Percentiles rank a stretch among this genome's conserved stretches.
Conservation (phyloP, 2,113 vertebrate genomes). For the Platysternon megacephalum region DNA sequence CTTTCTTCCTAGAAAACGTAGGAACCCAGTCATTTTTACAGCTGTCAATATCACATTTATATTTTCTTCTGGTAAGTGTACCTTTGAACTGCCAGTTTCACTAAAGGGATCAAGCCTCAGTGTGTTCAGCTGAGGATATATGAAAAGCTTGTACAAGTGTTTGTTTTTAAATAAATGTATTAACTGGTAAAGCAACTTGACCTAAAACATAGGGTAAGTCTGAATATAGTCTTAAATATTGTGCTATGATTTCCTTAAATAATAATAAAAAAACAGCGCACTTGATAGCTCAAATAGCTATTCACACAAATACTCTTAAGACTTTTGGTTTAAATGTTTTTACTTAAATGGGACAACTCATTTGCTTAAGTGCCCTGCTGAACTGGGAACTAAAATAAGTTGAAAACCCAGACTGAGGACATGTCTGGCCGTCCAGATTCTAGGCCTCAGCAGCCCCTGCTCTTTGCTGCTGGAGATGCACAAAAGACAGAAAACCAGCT, state of each 20-base stretch:
- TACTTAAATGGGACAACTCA: no score
- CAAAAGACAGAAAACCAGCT: no score
- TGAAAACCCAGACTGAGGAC: no score
- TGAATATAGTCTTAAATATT: background rate
- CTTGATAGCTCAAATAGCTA: background rate
- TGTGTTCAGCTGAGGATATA: background rate
- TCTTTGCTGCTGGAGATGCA: no score
- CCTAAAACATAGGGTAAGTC: background rate
- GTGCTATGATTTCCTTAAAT: background rate
- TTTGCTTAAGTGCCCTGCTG: no score
- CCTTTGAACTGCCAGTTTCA: background rate
- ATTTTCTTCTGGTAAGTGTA: background rate
- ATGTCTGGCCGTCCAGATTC: no score
- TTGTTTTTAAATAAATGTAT: background rate
- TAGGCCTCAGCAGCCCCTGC: no score
- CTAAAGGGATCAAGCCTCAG: background rate
- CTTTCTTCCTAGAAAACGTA: background rate
- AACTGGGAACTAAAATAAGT: no score
- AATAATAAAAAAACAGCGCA: background rate
- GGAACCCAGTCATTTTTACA: background rate
- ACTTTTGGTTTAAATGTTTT: background rate
- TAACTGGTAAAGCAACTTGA: background rate
- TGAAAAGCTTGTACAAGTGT: background rate
- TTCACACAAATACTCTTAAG: background rate
- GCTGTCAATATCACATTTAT: background rate